These are phyloP conservation scores for Sceliomorpha sp. DNA, from an alignment of 2,888 invertebrate species.

Conservation along the genomic window DNA sequence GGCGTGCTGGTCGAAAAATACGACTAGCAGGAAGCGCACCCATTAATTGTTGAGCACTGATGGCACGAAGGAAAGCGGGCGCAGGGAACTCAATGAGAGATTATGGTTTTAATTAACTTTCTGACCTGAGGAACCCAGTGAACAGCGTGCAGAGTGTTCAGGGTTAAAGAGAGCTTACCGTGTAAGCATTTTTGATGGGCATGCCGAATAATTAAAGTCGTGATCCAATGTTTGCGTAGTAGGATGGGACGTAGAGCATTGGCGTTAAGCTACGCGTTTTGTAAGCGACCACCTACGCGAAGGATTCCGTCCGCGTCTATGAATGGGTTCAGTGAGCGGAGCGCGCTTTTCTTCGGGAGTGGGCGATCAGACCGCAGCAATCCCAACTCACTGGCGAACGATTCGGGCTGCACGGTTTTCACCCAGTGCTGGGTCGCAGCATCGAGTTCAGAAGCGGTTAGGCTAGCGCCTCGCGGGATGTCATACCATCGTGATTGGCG, in stretches of 20 bases:
- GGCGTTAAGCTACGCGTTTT: not conserved
- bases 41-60: too few relatives aligned
- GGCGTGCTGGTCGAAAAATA: too few relatives aligned
- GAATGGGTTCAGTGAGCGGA: not conserved
- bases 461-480: too few relatives aligned
- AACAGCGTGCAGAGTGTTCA: not conserved
- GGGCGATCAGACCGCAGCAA: too few relatives aligned
- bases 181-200: conserved; percentile 1
- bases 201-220: not conserved
- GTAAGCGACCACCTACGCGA: not conserved
- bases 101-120: not conserved
- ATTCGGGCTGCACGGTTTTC: too few relatives aligned
- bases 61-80: too few relatives aligned
- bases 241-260: not conserved
- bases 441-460: too few relatives aligned
- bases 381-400: too few relatives aligned
- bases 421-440: too few relatives aligned
- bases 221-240: not conserved
- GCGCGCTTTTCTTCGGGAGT: not conserved
- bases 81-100: too few relatives aligned
- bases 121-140: not conserved
- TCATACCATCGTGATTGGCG: not conserved
- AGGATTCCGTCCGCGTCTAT: not conserved
- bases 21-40: too few relatives aligned
- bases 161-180: conserved; percentile 3